Percentiles rank a stretch among this genome's conserved stretches.
Evolutionary conservation across 2,888 invertebrate species (phyloP).

Genomic region (Macrophya alboannulata): DNA sequence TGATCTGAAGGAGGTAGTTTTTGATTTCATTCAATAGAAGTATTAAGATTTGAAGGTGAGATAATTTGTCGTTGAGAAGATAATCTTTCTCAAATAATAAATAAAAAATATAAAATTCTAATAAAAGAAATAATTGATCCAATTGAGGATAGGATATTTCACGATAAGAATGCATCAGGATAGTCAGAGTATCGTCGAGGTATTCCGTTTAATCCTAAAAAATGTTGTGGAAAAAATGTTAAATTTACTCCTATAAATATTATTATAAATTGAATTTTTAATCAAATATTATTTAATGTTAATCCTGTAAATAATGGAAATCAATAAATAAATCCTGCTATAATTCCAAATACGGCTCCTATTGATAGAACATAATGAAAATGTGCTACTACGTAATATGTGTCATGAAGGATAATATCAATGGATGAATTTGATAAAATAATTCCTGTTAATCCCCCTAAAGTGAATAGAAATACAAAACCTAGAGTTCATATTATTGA

Average conservation of each 20-base stretch:
- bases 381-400: slow-evolving; percentile 93
- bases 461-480: slow-evolving; percentile 90
- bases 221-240: slow-evolving; percentile 91
- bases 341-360: slow-evolving; percentile 90
- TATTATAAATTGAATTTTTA: slow-evolving; percentile 87
- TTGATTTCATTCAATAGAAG: slow-evolving; percentile 85
- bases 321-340: slow-evolving; percentile 88
- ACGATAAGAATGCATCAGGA: slow-evolving; percentile 85
- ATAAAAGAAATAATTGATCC: slow-evolving; percentile 85
- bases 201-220: slow-evolving; percentile 87
- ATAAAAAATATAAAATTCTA: slow-evolving; percentile 83
- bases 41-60: slow-evolving; percentile 81
- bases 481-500: slow-evolving; percentile 87
- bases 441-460: slow-evolving; percentile 88
- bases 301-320: slow-evolving; percentile 86
- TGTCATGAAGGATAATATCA: slow-evolving; percentile 90
- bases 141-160: slow-evolving; percentile 87
- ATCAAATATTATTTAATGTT: slow-evolving; percentile 82
- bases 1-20: slow-evolving; percentile 83
- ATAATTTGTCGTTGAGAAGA: slow-evolving; percentile 81
- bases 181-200: slow-evolving; percentile 90
- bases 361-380: slow-evolving; percentile 92
- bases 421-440: slow-evolving; percentile 89
- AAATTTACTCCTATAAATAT: slow-evolving; percentile 90
- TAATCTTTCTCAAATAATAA: slow-evolving; percentile 85